A percentile compares a stretch with the other conserved stretches of the same genome.
Evolutionary conservation across 2,113 vertebrate genomes (phyloP).

Genomic region (Notechis scutatus): DNA sequence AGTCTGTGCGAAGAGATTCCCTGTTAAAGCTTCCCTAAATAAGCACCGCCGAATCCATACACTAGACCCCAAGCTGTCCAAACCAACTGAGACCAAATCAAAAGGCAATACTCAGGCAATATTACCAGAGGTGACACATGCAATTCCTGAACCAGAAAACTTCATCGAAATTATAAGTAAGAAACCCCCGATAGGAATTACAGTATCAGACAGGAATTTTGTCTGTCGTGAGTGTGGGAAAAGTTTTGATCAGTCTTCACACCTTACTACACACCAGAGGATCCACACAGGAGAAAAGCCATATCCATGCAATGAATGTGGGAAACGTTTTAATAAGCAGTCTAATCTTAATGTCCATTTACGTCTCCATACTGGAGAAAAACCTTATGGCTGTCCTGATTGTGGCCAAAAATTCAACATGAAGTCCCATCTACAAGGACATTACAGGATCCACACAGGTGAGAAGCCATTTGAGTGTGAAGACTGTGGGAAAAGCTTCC

Average conservation of each 20-base stretch:
- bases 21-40: slow-evolving; percentile 61
- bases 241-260: slow-evolving; percentile 69
- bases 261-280: slow-evolving; percentile 75
- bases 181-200: not conserved
- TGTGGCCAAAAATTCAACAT: slow-evolving; percentile 64
- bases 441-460: slow-evolving; percentile 64
- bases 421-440: slow-evolving; percentile 60
- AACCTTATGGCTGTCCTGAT: slow-evolving; percentile 61
- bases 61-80: slow-evolving; percentile 3
- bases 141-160: not conserved
- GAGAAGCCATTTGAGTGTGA: slow-evolving; percentile 63
- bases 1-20: slow-evolving; percentile 63
- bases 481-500: slow-evolving; percentile 64
- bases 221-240: slow-evolving; percentile 74
- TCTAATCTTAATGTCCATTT: slow-evolving; percentile 63
- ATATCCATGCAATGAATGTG: slow-evolving; percentile 58
- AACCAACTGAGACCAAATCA: not conserved
- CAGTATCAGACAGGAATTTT: slow-evolving; percentile 19
- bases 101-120: not conserved
- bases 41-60: slow-evolving; percentile 60
- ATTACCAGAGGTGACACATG: not conserved
- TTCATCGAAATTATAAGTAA: not conserved
- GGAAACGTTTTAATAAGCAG: slow-evolving; percentile 61
- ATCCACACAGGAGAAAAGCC: slow-evolving; percentile 75
- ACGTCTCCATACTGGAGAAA: slow-evolving; percentile 62